Evolutionary conservation across 2,888 invertebrate species (phyloP), one percentile per base, ranked within the genome.

Genomic region (Agrochola lota): DNA sequence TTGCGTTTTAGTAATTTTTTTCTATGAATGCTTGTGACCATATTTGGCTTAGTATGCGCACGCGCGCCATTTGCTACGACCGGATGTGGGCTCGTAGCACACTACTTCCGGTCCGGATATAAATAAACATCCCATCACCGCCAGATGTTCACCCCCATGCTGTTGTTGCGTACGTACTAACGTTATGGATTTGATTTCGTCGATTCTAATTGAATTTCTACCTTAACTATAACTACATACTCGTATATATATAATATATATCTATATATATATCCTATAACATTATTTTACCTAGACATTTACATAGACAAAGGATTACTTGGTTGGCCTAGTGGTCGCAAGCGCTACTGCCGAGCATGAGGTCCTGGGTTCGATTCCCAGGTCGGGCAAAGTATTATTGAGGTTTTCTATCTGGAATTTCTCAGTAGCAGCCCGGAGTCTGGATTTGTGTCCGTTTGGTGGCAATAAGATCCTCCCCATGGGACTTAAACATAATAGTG

Each of bases 61-160:
- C 91, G 89, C 89, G 91, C 89, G 88, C 89, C 89, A 87, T 92
- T 93, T 91, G 90, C 88, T 80, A 77, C 81, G 82, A 89, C 93
- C 94, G 95, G 95, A 95, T 95, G 95, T 94, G 94, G 93, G 94
- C 91, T 91, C 91, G 91, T 87, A 91, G 91, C 92, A 91, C 91
- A 92, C 91, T 93, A 94, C 93, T 95, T 95, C 95, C 96, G 95
- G 92, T 91, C 86, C 91, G 87, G 90, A 91, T 93, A 94, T 93
- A 94, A 95, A 95, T 95, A 95, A 94, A 94, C 93, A 93, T 91
- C 90, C 87, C 90, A 92, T 91, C 91, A 91, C 78, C 81, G 90
- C 94, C 95, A 95, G 95, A 95, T 95, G 95, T 94, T 93, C 91
- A 89, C 93, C 93, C 94, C 92, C 90, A 91, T 90, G 70, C 84